Conservation (phyloP, 2,797 vertebrate genomes). For the Lindbergichthys nudifrons region DNA sequence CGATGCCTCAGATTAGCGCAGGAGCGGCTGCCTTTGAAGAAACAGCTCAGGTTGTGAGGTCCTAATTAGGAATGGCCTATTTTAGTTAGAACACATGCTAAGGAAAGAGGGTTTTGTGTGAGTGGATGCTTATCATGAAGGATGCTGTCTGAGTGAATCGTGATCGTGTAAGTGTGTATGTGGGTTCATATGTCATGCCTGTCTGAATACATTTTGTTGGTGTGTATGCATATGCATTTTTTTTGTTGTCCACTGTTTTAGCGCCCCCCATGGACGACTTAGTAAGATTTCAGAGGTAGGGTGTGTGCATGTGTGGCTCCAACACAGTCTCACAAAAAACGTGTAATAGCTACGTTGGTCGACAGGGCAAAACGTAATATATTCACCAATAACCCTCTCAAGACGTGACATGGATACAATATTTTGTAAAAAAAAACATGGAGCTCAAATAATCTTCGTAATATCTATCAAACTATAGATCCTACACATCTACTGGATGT, state of each 20-base stretch:
- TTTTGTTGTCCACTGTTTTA: constrained; percentile 8
- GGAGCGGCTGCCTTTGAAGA: constrained; percentile 83
- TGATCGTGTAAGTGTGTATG: not conserved
- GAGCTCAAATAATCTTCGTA: too few relatives aligned
- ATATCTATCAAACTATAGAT: too few relatives aligned
- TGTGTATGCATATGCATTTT: not conserved
- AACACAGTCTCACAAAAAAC: too few relatives aligned
- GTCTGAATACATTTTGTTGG: constrained; percentile 17
- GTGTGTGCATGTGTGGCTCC: not conserved
- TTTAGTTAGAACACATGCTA: constrained; percentile 77
- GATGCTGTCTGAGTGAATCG: constrained; percentile 28
- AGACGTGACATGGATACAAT: too few relatives aligned
- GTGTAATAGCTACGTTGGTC: too few relatives aligned
- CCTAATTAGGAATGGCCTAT: constrained; percentile 86
- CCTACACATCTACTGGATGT: too few relatives aligned
- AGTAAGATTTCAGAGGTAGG: not conserved
- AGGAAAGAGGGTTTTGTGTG: constrained; percentile 60
- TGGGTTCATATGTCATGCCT: constrained; percentile 9
- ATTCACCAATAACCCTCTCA: too few relatives aligned
- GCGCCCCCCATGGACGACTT: constrained; percentile 7
- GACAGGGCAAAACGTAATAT: too few relatives aligned
- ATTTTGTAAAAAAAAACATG: too few relatives aligned
- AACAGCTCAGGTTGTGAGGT: constrained; percentile 83
- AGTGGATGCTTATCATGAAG: constrained; percentile 35
- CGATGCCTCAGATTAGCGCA: constrained; percentile 82